Evolutionary conservation across 2,888 invertebrate genomes (phyloP).

Genomic region (Muscina levida): DNA sequence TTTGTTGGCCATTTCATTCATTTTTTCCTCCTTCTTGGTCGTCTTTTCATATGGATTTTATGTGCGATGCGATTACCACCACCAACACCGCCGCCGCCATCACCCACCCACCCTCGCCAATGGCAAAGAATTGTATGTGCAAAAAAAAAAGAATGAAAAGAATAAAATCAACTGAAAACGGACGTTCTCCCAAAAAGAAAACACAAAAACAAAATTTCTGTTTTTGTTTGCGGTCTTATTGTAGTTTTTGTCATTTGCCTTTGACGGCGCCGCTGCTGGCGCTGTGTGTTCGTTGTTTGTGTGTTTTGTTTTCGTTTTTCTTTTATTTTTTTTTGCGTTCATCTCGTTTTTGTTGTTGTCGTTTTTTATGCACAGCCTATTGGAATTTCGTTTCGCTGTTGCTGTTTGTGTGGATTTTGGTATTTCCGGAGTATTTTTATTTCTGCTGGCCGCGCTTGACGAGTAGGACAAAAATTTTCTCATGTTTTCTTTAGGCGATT

Average conservation of each 20-base stretch:
- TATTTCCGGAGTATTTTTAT: conserved; percentile 75
- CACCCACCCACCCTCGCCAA: conserved; percentile 28
- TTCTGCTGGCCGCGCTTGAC: too few relatives aligned
- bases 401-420: conserved; percentile 68
- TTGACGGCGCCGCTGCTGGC: not conserved
- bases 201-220: too few relatives aligned
- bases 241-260: not conserved
- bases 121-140: not conserved
- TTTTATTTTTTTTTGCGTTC: not conserved
- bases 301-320: conserved; percentile 23
- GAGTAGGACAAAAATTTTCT: too few relatives aligned
- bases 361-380: conserved; percentile 29
- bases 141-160: not conserved
- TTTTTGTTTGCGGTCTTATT: not conserved
- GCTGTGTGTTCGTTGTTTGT: conserved; percentile 7
- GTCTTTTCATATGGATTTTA: not conserved
- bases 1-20: too few relatives aligned
- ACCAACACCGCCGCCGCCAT: too few relatives aligned
- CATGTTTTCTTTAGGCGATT: conserved; percentile 15
- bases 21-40: conserved; percentile 19
- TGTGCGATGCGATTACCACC: conserved; percentile 11
- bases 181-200: not conserved
- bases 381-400: not conserved
- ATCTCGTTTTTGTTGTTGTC: conserved; percentile 25
- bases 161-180: not conserved